phyloP scores from a whole-genome alignment of 92 coral and sea anemone genomes.

The Galaxea fascicularis region DNA sequence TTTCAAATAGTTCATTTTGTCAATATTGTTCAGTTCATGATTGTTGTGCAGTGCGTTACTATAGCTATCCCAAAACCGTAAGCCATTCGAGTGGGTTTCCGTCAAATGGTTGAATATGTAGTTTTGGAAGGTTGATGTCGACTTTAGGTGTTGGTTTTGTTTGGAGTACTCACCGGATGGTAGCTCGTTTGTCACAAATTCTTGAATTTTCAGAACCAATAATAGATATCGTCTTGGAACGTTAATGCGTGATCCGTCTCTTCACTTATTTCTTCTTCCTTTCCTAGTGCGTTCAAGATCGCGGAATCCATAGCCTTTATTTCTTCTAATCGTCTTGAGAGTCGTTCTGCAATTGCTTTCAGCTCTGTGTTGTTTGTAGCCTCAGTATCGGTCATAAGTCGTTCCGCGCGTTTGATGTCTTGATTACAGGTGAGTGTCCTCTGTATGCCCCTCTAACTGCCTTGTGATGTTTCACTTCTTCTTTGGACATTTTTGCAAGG shows the following conservation, averaged over 20 bases:
- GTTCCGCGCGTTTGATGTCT: constrained; percentile 59
- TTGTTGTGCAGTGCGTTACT: constrained; percentile 55
- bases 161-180: constrained; percentile 61
- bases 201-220: constrained; percentile 45
- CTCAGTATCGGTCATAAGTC: constrained; percentile 40
- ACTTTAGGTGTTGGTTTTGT: constrained; percentile 38
- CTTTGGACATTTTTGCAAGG: constrained; percentile 53
- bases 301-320: constrained; percentile 34
- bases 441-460: constrained; percentile 58
- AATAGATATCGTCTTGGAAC: constrained; percentile 50
- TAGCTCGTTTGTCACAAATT: constrained; percentile 26
- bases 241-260: constrained; percentile 50
- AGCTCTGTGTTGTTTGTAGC: constrained; percentile 34
- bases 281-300: constrained; percentile 16
- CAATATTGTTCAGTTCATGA: constrained; percentile 32
- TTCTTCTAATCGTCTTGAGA: constrained; percentile 29
- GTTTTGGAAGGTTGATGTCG: constrained; percentile 43
- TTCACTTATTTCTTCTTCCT: constrained; percentile 26
- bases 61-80: constrained; percentile 62
- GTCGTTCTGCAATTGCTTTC: constrained; percentile 43
- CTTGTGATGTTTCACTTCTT: constrained; percentile 42
- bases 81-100: constrained; percentile 61
- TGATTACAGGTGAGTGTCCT: constrained; percentile 59
- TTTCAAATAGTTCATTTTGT: constrained; percentile 61
- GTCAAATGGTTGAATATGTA: constrained; percentile 47